Conservation (phyloP, 2,797 vertebrate species). For the Glossophaga mutica region DNA sequence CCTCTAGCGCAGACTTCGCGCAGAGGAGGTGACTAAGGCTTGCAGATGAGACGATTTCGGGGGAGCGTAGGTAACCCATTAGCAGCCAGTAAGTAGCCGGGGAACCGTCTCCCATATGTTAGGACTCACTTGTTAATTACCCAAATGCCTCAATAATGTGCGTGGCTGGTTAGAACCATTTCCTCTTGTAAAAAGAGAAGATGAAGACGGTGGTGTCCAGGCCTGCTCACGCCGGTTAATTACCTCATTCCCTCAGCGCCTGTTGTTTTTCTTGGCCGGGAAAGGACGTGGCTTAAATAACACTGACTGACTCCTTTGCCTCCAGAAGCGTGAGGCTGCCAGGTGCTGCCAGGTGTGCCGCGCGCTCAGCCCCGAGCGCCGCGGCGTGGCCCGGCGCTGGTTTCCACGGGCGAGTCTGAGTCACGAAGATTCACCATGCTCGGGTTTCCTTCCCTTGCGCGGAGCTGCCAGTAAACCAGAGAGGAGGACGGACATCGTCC, state of each 20-base stretch:
- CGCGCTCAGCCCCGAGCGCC: neutral
- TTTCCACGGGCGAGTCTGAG: neutral
- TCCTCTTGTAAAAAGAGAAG: conserved; percentile 47
- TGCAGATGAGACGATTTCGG: neutral
- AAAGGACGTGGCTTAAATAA: neutral
- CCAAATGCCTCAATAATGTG: neutral
- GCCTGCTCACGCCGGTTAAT: neutral
- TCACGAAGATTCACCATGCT: neutral
- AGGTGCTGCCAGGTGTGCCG: neutral
- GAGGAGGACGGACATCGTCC: neutral
- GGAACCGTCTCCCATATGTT: neutral
- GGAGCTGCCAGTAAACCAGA: neutral
- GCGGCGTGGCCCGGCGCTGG: neutral
- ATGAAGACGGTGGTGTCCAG: conserved; percentile 22
- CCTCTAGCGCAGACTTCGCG: neutral
- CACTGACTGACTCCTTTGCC: conserved; percentile 39
- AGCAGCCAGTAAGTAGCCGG: neutral
- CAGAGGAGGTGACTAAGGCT: neutral
- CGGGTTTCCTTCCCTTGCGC: neutral
- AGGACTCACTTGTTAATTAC: neutral
- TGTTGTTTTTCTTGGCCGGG: conserved; percentile 48
- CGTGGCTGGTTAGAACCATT: conserved; percentile 27
- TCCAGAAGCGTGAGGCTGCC: neutral
- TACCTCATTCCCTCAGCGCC: conserved; percentile 36
- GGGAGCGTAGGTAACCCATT: neutral